phyloP scores from a whole-genome alignment of 2,797 vertebrate species.

The Otolemur crassicaudatus region DNA sequence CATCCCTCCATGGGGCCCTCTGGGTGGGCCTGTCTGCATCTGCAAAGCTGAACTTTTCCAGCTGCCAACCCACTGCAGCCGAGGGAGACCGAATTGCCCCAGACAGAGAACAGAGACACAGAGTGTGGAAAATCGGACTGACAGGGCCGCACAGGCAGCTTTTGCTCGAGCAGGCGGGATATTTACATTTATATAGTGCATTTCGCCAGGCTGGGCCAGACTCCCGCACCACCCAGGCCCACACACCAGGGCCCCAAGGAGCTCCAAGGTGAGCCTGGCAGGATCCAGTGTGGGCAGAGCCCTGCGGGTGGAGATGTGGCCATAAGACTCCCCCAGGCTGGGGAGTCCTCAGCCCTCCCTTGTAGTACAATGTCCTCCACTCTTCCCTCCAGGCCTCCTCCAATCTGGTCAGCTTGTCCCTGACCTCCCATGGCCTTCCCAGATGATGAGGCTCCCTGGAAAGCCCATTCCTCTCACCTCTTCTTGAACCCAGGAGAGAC shows the following conservation, averaged over 20 bases:
- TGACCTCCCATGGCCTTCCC: background rate
- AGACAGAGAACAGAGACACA: slow-evolving; percentile 76
- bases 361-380: background rate
- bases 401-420: background rate
- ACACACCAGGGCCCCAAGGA: background rate
- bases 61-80: slow-evolving; percentile 63
- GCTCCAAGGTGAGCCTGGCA: background rate
- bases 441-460: no score
- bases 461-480: background rate
- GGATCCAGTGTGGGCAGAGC: background rate
- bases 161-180: slow-evolving; percentile 80
- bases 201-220: slow-evolving; percentile 39
- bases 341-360: no score
- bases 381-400: background rate
- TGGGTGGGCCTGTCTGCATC: slow-evolving; percentile 30
- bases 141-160: slow-evolving; percentile 82
- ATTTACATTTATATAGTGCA: slow-evolving; percentile 89
- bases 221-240: background rate
- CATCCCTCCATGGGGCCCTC: accelerated
- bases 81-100: slow-evolving; percentile 72
- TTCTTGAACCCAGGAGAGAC: background rate
- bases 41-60: slow-evolving; percentile 59
- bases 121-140: slow-evolving; percentile 87
- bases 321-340: background rate
- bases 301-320: background rate